phyloP scores from a whole-genome alignment of 1,140 invertebrate genomes.

The Dysdera silvatica region DNA sequence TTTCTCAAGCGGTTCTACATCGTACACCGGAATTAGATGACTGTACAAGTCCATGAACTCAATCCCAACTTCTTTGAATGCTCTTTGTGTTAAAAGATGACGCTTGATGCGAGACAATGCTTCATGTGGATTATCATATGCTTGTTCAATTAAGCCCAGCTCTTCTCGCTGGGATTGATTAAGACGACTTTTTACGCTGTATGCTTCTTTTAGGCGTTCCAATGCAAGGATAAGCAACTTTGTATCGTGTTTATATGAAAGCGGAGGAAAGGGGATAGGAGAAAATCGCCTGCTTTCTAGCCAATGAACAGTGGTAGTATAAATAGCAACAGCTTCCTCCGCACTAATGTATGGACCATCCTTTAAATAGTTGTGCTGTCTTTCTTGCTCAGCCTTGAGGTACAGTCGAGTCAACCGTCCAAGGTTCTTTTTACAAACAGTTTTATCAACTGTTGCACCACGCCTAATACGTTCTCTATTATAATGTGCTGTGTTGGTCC shows the following conservation, averaged over 20 bases:
- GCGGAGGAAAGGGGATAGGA: conserved; percentile 96
- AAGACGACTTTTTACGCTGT: conserved; percentile 95
- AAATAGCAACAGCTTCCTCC: conserved; percentile 99
- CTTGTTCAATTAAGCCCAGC: conserved; percentile 96
- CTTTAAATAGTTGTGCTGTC: conserved; percentile 98
- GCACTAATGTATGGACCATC: conserved; percentile 99
- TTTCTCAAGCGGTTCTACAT: conserved; percentile 98
- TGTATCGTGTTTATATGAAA: conserved; percentile 99
- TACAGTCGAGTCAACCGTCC: conserved; percentile 92
- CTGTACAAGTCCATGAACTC: conserved; percentile 99
- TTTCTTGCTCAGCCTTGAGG: conserved; percentile 96
- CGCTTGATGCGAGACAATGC: conserved; percentile 97
- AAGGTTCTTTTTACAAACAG: conserved; percentile 99
- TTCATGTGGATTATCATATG: conserved; percentile 99
- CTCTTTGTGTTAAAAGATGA: conserved; percentile 94
- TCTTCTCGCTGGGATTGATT: conserved; percentile 99
- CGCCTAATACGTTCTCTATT: conserved; percentile 91
- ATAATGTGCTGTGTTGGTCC: conserved; percentile 99
- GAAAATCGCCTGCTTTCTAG: conserved; percentile 94
- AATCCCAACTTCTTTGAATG: conserved; percentile 96
- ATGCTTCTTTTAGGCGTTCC: conserved; percentile 96
- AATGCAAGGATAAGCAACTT: conserved; percentile 94
- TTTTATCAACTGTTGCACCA: conserved; percentile 95
- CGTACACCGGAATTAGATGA: conserved; percentile 96
- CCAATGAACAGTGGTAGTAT: conserved; percentile 99